phyloP scores from a whole-genome alignment of 2,888 invertebrate species.

The Plagodis pulveraria region DNA sequence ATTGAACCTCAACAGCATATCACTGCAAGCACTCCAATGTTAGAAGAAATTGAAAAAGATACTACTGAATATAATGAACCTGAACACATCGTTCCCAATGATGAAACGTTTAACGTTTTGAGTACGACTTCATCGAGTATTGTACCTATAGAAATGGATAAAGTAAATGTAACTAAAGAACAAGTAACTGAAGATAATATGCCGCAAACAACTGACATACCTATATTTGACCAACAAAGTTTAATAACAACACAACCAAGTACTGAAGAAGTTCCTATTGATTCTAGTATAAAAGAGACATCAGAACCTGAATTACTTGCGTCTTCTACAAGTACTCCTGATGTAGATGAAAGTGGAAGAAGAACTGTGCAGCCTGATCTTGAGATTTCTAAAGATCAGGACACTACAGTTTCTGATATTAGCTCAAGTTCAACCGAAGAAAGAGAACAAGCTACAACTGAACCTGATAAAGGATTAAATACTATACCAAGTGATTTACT shows the following conservation, averaged over 20 bases:
- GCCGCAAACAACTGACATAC: constrained; percentile 11
- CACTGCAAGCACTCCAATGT: constrained; percentile 37
- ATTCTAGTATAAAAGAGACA: constrained; percentile 7
- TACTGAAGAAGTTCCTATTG: constrained; percentile 4
- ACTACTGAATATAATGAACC: constrained; percentile 28
- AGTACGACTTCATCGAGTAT: constrained; percentile 19
- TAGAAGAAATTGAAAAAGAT: constrained; percentile 44
- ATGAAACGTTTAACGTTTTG: constrained; percentile 9
- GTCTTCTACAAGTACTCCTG: constrained; percentile 11
- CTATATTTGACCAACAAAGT: constrained; percentile 17
- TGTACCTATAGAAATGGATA: constrained; percentile 8
- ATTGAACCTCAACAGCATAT: constrained; percentile 23
- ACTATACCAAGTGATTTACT: constrained; percentile 55
- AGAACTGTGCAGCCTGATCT: constrained; percentile 33
- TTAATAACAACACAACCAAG: constrained; percentile 10
- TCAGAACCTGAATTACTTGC: constrained; percentile 13
- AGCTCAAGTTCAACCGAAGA: constrained; percentile 36
- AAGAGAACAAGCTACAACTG: constrained; percentile 23
- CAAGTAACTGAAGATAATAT: constrained; percentile 8
- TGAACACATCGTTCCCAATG: constrained; percentile 18
- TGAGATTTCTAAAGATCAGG: constrained; percentile 8
- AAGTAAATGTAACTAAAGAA: constrained; percentile 12
- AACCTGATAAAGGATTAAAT: constrained; percentile 62
- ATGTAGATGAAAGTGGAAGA: constrained; percentile 38
- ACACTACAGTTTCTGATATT: neutral